Base-by-base conservation (phyloP, 1,140 invertebrate species). In the Tetramorium parvispinum region DNA sequence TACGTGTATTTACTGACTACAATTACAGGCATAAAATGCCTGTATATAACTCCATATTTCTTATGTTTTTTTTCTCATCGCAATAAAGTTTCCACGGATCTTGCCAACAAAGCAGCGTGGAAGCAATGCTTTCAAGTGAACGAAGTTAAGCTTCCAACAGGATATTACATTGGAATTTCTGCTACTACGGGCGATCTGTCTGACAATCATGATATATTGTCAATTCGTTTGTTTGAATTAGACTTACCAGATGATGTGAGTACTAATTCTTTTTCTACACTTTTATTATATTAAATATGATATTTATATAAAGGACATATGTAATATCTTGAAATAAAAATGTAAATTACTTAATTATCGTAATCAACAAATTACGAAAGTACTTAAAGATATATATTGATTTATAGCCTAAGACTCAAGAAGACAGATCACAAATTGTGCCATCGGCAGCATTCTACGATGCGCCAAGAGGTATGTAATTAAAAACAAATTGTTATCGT, bases 151-250 rank as follows among this genome's bases (percentile, higher is more conserved):
- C 95, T 99, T 21, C 99, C 99, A 0, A 99, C 99, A 13, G 98
- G 98, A 1, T 99, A 99, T 95, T 99, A 97, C 95, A 98, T 99
- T 94, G 99, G 99, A 57, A 95, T 99, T 16, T 97, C 98, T 0
- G 98, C 99, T 16, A 99, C 98, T 1, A 99, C 99, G 5, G 99
- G 99, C 10, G 98, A 99, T 95, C 95, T 99, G 66, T 98, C 97
- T 65, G 99, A 99, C 96, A 99, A 98, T 94, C 99, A 99, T 95
- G 99, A 99, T 94, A 97, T 99, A 85, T 96, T 99, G 71, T 97
- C 98, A 10, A 96, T 99, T 66, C 98, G 98, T 95, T 96, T 99
- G 87, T 99, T 97, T 93, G 98, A 99, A 94, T 95, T 99, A 75
- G 98, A 99, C 92, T 93, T 96, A 53, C 95, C 97, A 65, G 96